Base-by-base conservation (phyloP, 2,888 invertebrate species). In the Parascotia fuliginaria region DNA sequence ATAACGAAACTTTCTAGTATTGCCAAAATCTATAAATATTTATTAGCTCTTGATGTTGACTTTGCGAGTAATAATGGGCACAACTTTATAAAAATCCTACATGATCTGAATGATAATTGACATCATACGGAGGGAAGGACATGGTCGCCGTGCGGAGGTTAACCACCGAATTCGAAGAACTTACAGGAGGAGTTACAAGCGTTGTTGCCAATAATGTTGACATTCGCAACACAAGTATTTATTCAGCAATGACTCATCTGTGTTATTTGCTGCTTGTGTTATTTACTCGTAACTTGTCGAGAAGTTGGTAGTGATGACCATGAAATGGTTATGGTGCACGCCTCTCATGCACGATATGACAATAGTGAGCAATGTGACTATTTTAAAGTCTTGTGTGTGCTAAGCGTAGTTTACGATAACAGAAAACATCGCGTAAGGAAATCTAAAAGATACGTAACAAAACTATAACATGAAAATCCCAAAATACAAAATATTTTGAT, bases 81-180 rank as follows among this genome's bases (percentile, higher is more conserved):
- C 52, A 64, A 67, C 55, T 60, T 60, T 55, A 42, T 46, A 61
- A 65, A 62, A 51, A 38, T 50, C 37, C 42, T 44, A 16, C 56
- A 52, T 44, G 61, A 43, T 52, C 46, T 50, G 75, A 76, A 78
- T 78, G 54, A 54, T 59, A 70, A 77, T 61, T 16, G 28, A 38
- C 13, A 52, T 34, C 31, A 49, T 46, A 49, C 59, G 62, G 55
- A 55, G 75, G 76, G 74, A 76, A 75, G 74, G 67, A 71, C 61
- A 48, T 48, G 51, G 53, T 45, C 59, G 36, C 64, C 62, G 40
- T 60, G 56, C 41, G 51, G 43, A 61, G 73, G 74, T 68, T 63
- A 66, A 55, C 55, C 44, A 57, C 56, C 67, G 46, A 70, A 69
- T 75, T 72, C 75, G 70, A 46, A 50, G 70, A 75, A 76, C 51